Conservation (phyloP, 2,888 invertebrate genomes). For the Ernsta delagoae region DNA sequence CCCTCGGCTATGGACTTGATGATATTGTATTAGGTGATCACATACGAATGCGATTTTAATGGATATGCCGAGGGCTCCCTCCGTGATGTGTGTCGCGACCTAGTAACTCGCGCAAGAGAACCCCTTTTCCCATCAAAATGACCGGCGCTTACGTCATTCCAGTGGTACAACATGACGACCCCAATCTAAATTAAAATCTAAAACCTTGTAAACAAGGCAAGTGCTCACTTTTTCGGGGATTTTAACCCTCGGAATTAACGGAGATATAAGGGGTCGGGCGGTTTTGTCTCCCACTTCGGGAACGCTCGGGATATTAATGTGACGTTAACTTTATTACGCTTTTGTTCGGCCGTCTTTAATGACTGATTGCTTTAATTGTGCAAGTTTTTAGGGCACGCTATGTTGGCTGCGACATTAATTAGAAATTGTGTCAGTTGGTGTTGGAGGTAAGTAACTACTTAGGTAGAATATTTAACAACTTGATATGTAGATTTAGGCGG, state of each 20-base stretch:
- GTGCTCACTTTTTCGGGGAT: conserved; percentile 86
- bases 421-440: no score
- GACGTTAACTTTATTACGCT: conserved; percentile 48
- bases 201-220: conserved; percentile 86
- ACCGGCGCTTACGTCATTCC: conserved; percentile 64
- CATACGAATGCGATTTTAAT: conserved; percentile 85
- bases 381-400: conserved; percentile 2
- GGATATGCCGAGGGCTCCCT: conserved; percentile 65
- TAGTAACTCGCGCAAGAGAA: conserved; percentile 52
- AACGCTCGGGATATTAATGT: conserved; percentile 48
- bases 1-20: conserved; percentile 77
- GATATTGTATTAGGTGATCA: conserved; percentile 86
- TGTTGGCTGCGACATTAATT: not conserved
- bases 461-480: no score
- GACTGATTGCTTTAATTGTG: conserved; percentile 33
- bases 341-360: conserved; percentile 40
- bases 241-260: conserved; percentile 84
- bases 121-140: conserved; percentile 52
- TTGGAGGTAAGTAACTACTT: no score
- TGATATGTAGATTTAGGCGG: no score
- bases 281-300: conserved; percentile 57
- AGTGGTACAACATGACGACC: conserved; percentile 57
- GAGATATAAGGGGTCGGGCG: conserved; percentile 72
- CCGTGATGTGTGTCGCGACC: conserved; percentile 52
- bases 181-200: conserved; percentile 86